phyloP scores from a whole-genome alignment of 2,888 invertebrate species.

The Metallyticus violacea region DNA sequence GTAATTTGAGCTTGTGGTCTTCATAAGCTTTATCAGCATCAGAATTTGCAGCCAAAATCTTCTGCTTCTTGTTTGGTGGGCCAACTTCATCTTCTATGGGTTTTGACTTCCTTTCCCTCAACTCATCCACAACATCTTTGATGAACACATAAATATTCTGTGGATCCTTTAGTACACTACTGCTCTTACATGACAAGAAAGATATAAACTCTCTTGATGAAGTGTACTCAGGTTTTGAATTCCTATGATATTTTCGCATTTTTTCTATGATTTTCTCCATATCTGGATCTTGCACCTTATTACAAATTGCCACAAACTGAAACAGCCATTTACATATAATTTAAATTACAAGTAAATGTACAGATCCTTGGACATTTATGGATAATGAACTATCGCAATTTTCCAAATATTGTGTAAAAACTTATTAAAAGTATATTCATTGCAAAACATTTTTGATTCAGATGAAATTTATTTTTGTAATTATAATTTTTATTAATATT shows the following conservation, averaged over 20 bases:
- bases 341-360: background rate
- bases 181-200: background rate
- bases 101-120: background rate
- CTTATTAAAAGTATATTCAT: no score
- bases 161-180: background rate
- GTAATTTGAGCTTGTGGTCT: background rate
- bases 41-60: background rate
- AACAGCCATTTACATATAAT: background rate
- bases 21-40: background rate
- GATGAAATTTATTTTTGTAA: no score
- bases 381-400: no score
- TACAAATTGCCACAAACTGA: background rate
- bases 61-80: background rate
- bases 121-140: constrained; percentile 10
- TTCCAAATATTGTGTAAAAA: no score
- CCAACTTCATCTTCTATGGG: no score
- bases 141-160: background rate
- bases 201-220: background rate
- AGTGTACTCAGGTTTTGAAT: background rate
- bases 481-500: no score
- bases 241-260: background rate
- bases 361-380: no score
- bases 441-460: no score
- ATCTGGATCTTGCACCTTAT: background rate
- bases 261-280: background rate